These are phyloP conservation scores for Allacma fusca DNA, from an alignment of 2,888 invertebrate species.

Conservation along the genomic window DNA sequence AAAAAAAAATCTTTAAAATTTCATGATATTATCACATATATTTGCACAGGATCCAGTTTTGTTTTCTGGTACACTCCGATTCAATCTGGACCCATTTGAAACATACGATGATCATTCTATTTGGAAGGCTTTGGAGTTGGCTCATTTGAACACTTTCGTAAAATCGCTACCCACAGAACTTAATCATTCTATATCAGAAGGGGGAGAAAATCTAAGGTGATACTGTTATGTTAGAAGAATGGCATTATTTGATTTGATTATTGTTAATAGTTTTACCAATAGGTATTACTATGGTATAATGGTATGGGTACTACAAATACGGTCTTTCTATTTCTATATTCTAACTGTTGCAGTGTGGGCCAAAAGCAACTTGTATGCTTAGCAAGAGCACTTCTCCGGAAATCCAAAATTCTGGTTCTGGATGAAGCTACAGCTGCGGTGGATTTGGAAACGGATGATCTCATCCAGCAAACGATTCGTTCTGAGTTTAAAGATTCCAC, in stretches of 20 bases:
- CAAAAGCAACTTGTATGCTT: conserved; percentile 58
- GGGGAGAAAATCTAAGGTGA: conserved; percentile 63
- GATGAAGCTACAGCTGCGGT: conserved; percentile 82
- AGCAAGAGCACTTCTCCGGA: conserved; percentile 55
- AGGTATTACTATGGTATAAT: too few relatives aligned
- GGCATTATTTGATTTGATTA: too few relatives aligned
- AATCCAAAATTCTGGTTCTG: conserved; percentile 52
- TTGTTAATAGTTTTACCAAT: too few relatives aligned
- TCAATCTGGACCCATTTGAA: conserved; percentile 30
- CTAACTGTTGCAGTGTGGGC: conserved; percentile 50
- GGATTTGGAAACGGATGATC: conserved; percentile 88
- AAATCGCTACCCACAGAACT: conserved; percentile 61
- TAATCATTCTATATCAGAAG: conserved; percentile 64
- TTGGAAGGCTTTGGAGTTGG: conserved; percentile 65
- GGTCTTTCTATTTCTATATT: too few relatives aligned
- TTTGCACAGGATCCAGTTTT: conserved; percentile 33
- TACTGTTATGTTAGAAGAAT: too few relatives aligned
- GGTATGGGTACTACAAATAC: too few relatives aligned
- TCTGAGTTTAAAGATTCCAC: conserved; percentile 86
- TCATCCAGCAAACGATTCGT: conserved; percentile 81
- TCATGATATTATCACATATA: too few relatives aligned
- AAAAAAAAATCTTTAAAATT: neutral
- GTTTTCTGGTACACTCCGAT: conserved; percentile 24
- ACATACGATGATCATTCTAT: neutral
- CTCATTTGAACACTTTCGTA: conserved; percentile 66